A percentile compares a stretch with the other conserved stretches of the same genome.
Conservation (phyloP, 2,113 vertebrate genomes). For the Irena cyanogastra region DNA sequence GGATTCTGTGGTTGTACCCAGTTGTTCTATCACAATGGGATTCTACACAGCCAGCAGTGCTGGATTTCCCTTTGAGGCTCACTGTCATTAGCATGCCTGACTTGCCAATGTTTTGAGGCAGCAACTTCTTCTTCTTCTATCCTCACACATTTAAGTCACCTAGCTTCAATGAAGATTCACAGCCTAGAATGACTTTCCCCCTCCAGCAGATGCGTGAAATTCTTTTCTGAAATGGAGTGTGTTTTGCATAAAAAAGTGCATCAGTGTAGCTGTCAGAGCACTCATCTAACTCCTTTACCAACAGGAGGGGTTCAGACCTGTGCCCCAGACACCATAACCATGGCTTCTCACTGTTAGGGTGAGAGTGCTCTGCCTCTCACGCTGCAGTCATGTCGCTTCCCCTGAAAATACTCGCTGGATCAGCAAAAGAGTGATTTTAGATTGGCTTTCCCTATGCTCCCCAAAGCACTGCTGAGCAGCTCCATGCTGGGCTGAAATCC, state of each 20-base stretch:
- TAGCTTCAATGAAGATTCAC: not conserved
- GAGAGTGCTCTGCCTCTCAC: not conserved
- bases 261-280: not conserved
- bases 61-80: not conserved
- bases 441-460: not conserved
- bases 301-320: not conserved
- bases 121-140: not conserved
- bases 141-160: not conserved
- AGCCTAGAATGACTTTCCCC: not conserved
- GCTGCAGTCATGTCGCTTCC: not conserved
- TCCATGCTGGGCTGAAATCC: not conserved
- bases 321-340: not conserved
- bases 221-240: not conserved
- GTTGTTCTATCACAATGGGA: not conserved
- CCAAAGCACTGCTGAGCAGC: not conserved
- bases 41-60: not conserved
- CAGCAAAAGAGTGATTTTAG: not conserved
- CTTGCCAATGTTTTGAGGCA: not conserved
- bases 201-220: not conserved
- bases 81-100: not conserved
- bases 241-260: not conserved
- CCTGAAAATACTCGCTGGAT: not conserved
- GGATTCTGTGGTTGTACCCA: not conserved
- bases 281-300: not conserved
- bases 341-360: rapidly evolving